These are phyloP conservation scores for Oscheius myriophilus DNA, from an alignment of 2,888 invertebrate species.

Conservation along the genomic window DNA sequence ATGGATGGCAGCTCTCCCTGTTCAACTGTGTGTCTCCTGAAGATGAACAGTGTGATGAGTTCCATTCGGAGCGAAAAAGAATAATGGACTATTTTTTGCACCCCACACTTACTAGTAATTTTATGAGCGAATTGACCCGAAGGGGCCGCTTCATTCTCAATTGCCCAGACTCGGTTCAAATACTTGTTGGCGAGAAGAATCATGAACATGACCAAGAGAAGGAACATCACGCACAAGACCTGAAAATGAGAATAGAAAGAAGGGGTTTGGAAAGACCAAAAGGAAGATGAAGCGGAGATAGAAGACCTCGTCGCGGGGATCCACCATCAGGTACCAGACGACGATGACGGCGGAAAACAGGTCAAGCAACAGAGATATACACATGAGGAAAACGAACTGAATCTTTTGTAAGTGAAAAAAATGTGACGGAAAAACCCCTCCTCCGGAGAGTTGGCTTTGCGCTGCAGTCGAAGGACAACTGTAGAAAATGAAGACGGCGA, in stretches of 20 bases:
- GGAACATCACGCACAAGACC: slow-evolving; percentile 11
- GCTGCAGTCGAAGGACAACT: slow-evolving; percentile 7
- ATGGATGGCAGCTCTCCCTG: too few relatives aligned
- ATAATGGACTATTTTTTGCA: too few relatives aligned
- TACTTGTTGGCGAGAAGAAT: slow-evolving; percentile 18
- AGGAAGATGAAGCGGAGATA: slow-evolving; percentile 14
- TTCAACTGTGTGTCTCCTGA: background rate
- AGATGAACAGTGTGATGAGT: slow-evolving; percentile 13
- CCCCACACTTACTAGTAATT: too few relatives aligned
- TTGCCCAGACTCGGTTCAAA: slow-evolving; percentile 15
- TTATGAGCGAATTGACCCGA: too few relatives aligned
- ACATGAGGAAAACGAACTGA: slow-evolving; percentile 17
- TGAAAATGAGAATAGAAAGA: background rate
- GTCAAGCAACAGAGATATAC: slow-evolving; percentile 6
- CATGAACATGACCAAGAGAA: slow-evolving; percentile 9
- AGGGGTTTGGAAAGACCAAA: background rate
- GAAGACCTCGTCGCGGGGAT: slow-evolving; percentile 12
- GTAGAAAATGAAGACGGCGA: slow-evolving; percentile 10
- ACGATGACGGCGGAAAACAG: background rate
- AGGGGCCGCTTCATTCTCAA: background rate
- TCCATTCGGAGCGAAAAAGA: too few relatives aligned
- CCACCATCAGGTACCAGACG: slow-evolving; percentile 22
- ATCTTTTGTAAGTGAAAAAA: background rate
- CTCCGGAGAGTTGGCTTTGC: slow-evolving; percentile 5
- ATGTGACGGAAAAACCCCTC: too few relatives aligned